Evolutionary conservation across 2,113 vertebrate species (phyloP), one percentile per base, ranked within the genome.

Genomic region (Myanophis thanlyinensis): DNA sequence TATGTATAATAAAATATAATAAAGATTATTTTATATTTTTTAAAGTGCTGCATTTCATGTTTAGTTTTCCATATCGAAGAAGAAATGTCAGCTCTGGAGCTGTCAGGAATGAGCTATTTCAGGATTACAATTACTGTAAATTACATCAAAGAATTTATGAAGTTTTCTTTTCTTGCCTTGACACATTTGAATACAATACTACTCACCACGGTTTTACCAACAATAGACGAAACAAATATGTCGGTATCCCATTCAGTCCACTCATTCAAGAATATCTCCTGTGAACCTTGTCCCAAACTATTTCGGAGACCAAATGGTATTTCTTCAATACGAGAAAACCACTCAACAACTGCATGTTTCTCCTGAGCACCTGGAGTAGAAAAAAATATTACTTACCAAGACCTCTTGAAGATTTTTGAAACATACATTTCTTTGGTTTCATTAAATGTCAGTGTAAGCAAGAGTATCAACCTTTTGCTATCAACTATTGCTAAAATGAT

Each of bases 241-340:
- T 98, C 98, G 10, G 95, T 97, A 9, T 98, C 98, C 94, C 97
- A 98, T 85, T 94, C 95, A 62, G 92, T 52, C 35, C 97, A 95
- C 51, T 98, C 93, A 91, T 98, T 99, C 62, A 97, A 97, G 96
- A 99, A 99, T 96, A 99, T 96, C 91, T 99, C 99, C 86, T 98
- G 95, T 92, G 97, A 97, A 4, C 98, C 91, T 1, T 98, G 97
- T 91, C 98, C 98, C 51, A 99, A 96, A 90, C 98, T 95, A 89
- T 97, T 98, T 91, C 92, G 93, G 94, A 99, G 98, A 94, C 88
- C 92, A 0, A 13, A 27, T 40, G 98, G 98, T 23, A 99, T 95
- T 94, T 99, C 99, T 59, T 95, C 97, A 87, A 98, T 95, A 0
- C 96, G 98, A 1, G 97, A 93, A 92, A 98, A 99, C 99, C 99